Conservation (phyloP, 1,140 invertebrate species). For the Platyura marginata region DNA sequence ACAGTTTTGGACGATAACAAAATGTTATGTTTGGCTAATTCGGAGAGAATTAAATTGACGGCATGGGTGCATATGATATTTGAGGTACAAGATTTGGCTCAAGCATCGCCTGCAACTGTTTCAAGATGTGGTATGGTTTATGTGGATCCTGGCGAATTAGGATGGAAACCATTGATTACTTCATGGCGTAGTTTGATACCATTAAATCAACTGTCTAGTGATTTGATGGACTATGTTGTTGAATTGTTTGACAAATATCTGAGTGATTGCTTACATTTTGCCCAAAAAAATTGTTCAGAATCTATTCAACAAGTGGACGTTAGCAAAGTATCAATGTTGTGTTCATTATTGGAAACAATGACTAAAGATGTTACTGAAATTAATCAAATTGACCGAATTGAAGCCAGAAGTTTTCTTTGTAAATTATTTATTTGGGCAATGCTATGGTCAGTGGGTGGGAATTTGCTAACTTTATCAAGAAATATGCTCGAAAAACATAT, state of each 20-base stretch:
- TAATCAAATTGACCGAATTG: too few species aligned
- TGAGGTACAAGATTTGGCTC: conserved; percentile 71
- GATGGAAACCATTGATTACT: conserved; percentile 60
- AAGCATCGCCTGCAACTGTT: conserved; percentile 79
- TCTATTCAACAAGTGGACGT: conserved; percentile 59
- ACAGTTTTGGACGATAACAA: conserved; percentile 88
- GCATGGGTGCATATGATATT: conserved; percentile 71
- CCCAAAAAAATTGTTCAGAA: conserved; percentile 39
- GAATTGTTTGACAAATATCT: conserved; percentile 41
- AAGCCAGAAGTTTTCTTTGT: too few species aligned
- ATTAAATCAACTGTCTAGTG: conserved; percentile 29
- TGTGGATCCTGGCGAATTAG: conserved; percentile 62
- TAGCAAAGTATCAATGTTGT: conserved; percentile 57
- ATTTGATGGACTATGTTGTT: conserved; percentile 33
- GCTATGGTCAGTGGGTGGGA: conserved; percentile 65
- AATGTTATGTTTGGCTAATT: conserved; percentile 73
- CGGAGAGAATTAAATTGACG: conserved; percentile 76
- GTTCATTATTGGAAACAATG: conserved; percentile 13
- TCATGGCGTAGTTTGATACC: conserved; percentile 53
- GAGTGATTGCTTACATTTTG: conserved; percentile 40
- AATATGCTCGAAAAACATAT: too few species aligned
- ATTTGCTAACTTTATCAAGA: too few species aligned
- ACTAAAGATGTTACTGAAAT: neutral
- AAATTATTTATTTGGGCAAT: too few species aligned
- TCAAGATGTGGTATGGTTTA: conserved; percentile 79